Percentiles rank a stretch among this genome's conserved stretches.
These are phyloP conservation scores for Paracanthobrama guichenoti DNA, from an alignment of 2,113 vertebrate species.

Conservation along the genomic window DNA sequence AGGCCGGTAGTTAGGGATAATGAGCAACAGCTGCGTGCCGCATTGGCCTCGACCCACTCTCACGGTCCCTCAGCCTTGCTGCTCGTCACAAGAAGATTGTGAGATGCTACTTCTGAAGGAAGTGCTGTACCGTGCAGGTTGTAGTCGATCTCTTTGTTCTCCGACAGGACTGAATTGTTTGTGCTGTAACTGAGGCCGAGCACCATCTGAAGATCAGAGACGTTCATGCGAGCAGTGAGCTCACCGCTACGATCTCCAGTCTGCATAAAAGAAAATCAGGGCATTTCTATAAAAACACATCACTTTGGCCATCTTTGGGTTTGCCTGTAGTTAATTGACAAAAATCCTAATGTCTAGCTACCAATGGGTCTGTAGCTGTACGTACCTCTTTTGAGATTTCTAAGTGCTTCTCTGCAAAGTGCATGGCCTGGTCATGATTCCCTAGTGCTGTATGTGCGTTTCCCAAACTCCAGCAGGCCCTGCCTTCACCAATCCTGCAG, in stretches of 20 bases:
- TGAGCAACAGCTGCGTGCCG: too few species aligned
- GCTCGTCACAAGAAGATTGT: too few species aligned
- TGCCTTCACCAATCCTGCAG: constrained; percentile 92
- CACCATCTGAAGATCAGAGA: constrained; percentile 93
- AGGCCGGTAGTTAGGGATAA: too few species aligned
- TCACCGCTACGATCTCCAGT: constrained; percentile 92
- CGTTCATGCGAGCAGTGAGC: constrained; percentile 91
- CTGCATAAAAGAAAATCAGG: constrained; percentile 53
- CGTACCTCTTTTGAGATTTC: constrained; percentile 94
- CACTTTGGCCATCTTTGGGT: too few species aligned
- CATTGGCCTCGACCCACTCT: too few species aligned
- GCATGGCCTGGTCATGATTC: constrained; percentile 94
- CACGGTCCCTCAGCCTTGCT: too few species aligned
- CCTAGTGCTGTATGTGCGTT: constrained; percentile 94
- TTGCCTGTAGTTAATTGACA: background rate
- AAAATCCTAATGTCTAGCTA: background rate
- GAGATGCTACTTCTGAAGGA: background rate
- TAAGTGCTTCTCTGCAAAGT: constrained; percentile 95
- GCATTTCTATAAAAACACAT: background rate
- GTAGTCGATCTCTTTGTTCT: constrained; percentile 79
- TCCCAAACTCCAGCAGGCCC: constrained; percentile 96
- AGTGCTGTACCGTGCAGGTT: constrained; percentile 75
- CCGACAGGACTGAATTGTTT: constrained; percentile 85
- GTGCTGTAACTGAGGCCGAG: constrained; percentile 93
- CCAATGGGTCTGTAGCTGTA: background rate